Percentiles rank a stretch among this genome's conserved stretches.
Conservation (phyloP, 2,113 vertebrate species). For the Osmerus eperlanus region DNA sequence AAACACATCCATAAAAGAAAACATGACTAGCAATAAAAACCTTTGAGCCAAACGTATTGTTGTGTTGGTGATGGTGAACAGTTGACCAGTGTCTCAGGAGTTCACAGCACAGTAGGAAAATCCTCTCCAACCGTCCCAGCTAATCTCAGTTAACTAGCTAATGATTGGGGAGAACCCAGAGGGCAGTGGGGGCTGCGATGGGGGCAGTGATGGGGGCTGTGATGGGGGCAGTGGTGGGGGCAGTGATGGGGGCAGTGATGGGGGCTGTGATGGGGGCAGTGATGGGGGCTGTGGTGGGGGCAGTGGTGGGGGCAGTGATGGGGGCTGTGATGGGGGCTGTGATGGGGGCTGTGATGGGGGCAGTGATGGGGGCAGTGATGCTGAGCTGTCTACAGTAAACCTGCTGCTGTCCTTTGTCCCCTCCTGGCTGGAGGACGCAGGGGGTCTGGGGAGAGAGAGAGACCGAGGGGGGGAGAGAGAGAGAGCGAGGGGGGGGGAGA, state of each 20-base stretch:
- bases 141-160: not conserved
- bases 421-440: slow-evolving; percentile 13
- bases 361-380: not conserved
- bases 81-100: no score
- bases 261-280: no score
- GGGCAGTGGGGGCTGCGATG: not conserved
- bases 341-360: not conserved
- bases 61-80: no score
- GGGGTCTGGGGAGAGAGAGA: slow-evolving; percentile 34
- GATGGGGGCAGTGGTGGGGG: not conserved
- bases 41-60: no score
- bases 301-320: no score
- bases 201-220: no score
- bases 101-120: no score
- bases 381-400: slow-evolving; percentile 1
- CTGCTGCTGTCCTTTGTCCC: slow-evolving; percentile 54
- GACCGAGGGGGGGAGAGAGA: not conserved
- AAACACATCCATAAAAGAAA: no score
- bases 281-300: no score
- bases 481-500: slow-evolving; percentile 24
- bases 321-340: not conserved
- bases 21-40: no score
- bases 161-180: not conserved
- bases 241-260: no score
- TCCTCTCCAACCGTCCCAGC: no score